Percentiles rank a stretch among this genome's conserved stretches.
These are phyloP conservation scores for Danio choprae DNA, from an alignment of 2,797 vertebrate species.

Conservation along the genomic window DNA sequence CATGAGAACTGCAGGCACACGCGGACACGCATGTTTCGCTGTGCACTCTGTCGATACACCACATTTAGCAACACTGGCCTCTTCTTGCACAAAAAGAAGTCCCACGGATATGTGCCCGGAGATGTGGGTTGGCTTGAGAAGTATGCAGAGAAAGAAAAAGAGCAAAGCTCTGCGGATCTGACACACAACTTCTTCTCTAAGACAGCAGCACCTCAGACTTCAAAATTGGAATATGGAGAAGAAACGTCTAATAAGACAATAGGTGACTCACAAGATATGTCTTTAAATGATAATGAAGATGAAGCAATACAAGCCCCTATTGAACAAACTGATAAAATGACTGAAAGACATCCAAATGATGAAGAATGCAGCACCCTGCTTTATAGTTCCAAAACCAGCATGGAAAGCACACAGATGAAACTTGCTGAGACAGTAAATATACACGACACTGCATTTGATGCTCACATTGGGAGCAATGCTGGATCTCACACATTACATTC, in stretches of 20 bases:
- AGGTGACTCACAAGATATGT: slow-evolving; percentile 2
- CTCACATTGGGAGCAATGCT: slow-evolving; percentile 10
- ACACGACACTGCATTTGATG: slow-evolving; percentile 47
- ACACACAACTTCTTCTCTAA: slow-evolving; percentile 71
- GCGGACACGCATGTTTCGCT: slow-evolving; percentile 87
- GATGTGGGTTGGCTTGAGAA: slow-evolving; percentile 90
- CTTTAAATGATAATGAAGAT: slow-evolving; percentile 16
- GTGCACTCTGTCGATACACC: slow-evolving; percentile 89
- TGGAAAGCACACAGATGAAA: slow-evolving; percentile 57
- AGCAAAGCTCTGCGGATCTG: slow-evolving; percentile 71
- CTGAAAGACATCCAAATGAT: slow-evolving; percentile 48
- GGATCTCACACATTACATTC: slow-evolving; percentile 22
- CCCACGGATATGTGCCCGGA: slow-evolving; percentile 90
- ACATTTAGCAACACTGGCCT: slow-evolving; percentile 95
- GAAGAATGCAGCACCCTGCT: slow-evolving; percentile 72
- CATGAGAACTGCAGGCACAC: slow-evolving; percentile 98
- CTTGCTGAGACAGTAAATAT: slow-evolving; percentile 30
- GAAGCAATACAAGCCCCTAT: slow-evolving; percentile 8
- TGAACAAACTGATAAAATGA: slow-evolving; percentile 27
- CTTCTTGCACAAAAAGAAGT: slow-evolving; percentile 96
- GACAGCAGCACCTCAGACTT: slow-evolving; percentile 7
- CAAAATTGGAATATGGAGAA: slow-evolving; percentile 43
- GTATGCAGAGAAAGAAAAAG: slow-evolving; percentile 84
- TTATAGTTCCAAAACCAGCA: slow-evolving; percentile 68
- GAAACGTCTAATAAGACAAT: slow-evolving; percentile 16